These are phyloP conservation scores for Holothuria scabra DNA, from an alignment of 53 echinoderm and acorn worm genomes.

Conservation along the genomic window DNA sequence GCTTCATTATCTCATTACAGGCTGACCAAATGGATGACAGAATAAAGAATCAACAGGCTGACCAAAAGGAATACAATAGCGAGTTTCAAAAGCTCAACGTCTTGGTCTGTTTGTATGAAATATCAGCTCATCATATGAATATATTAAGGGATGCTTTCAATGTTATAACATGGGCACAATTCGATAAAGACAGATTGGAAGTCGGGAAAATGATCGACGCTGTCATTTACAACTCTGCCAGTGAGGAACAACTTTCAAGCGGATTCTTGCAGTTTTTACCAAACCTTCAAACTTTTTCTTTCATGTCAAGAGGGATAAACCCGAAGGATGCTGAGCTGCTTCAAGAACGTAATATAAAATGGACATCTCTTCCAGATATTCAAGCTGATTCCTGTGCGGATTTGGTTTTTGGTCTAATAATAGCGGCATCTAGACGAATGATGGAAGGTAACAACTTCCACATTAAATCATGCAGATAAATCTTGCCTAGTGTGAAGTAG, in stretches of 20 bases:
- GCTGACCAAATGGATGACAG: no score
- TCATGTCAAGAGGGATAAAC: slow-evolving; percentile 8
- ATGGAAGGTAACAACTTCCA: slow-evolving; percentile 22
- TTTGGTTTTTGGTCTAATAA: slow-evolving; percentile 22
- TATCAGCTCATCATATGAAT: neutral
- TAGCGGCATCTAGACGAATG: slow-evolving; percentile 48
- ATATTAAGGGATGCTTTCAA: no score
- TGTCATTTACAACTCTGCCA: neutral
- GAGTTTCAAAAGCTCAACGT: no score
- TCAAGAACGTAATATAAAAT: slow-evolving; percentile 21
- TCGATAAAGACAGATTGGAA: neutral
- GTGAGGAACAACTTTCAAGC: neutral
- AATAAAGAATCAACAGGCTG: no score
- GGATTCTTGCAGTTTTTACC: neutral
- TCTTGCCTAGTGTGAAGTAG: no score
- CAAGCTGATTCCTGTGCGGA: slow-evolving; percentile 40
- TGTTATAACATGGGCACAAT: neutral
- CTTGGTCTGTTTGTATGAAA: no score
- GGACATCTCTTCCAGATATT: no score
- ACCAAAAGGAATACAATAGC: no score
- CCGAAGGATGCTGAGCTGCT: slow-evolving; percentile 25
- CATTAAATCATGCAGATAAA: no score
- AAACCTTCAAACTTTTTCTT: neutral
- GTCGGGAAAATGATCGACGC: neutral
- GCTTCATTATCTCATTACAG: no score